Base-by-base conservation (phyloP, 30 jellyfish, hydroid and myxozoan species). In the Nemopilema nomurai region DNA sequence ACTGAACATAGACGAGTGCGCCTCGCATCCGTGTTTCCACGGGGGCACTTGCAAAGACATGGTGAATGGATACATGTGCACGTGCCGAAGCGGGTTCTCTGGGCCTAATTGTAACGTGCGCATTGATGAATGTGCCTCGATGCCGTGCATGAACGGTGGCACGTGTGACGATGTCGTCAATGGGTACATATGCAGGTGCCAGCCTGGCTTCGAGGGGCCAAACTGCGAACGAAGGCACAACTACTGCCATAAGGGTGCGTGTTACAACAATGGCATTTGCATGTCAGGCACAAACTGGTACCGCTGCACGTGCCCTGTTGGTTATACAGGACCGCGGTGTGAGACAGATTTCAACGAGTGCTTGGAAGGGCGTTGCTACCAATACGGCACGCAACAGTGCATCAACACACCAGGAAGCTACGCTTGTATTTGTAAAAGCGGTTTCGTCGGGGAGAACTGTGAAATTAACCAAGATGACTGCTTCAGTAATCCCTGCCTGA, bases 241-340 rank as follows among this genome's bases (percentile, higher is more conserved):
- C 66, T 89, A 80, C 57, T 90, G 97, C 28, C 97, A 90, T 32
- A 66, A 29, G 19, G 97, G 97, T 29, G 97, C 97, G 76, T 90
- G 97, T 63, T 90, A 79, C 79, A 90, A 90, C 33, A 84, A 80
- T 21, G 97, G 97, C 32, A 75, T 64, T 8, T 90, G 97, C 80
- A 67, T 84, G 21, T 79, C 72, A 41, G 83, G 91, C 29, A 69
- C 67, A 7, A 85, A 80, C 49, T 90, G 93, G 87, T 90, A 90
- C 72, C 89, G 79, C 17, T 90, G 97, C 67, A 75, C 68, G 7
- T 90, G 97, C 71, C 90, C 91, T 28, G 21, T 53, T 18, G 96
- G 96, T 0, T 91, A 73, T 53, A 86, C 96, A 25, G 98, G 98
- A 28, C 88, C 92, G 29, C 76, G 96, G 25, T 91, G 98, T 75